These are phyloP conservation scores for Nothocercus julius DNA, from an alignment of 2,113 vertebrate genomes.

Conservation along the genomic window DNA sequence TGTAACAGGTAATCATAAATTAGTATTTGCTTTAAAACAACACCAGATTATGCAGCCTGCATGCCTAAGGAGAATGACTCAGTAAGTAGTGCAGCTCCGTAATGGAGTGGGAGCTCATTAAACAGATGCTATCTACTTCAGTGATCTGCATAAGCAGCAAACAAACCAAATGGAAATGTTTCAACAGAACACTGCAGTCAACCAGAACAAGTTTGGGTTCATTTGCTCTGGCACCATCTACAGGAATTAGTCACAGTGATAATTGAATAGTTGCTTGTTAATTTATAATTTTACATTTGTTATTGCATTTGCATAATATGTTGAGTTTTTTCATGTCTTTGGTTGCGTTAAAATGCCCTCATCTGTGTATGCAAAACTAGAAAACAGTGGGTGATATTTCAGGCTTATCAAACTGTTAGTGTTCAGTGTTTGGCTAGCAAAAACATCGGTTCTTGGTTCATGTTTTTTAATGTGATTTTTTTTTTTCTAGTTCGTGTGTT, in stretches of 20 bases:
- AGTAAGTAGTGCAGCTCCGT: constrained; percentile 58
- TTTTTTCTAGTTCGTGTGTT: background rate
- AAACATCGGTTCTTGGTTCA: background rate
- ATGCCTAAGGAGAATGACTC: constrained; percentile 75
- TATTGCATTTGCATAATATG: constrained; percentile 74
- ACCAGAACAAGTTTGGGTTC: constrained; percentile 80
- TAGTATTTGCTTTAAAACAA: constrained; percentile 85
- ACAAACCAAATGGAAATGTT: constrained; percentile 79
- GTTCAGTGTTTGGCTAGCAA: background rate
- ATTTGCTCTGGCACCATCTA: constrained; percentile 74
- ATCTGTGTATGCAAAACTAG: constrained; percentile 21
- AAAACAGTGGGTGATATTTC: constrained; percentile 17
- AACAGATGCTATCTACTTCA: constrained; percentile 78
- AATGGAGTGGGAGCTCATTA: constrained; percentile 84
- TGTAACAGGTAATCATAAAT: constrained; percentile 88
- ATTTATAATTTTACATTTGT: constrained; percentile 82
- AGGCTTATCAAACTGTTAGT: background rate
- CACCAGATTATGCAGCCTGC: constrained; percentile 68
- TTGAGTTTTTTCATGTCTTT: constrained; percentile 33
- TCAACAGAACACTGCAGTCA: constrained; percentile 75
- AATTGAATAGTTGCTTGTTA: constrained; percentile 78
- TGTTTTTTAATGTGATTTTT: background rate
- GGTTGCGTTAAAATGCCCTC: constrained; percentile 48
- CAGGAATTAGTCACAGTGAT: constrained; percentile 80
- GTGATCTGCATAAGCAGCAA: constrained; percentile 64